Percentiles rank a stretch among this genome's conserved stretches.
These are phyloP conservation scores for Caenorhabditis plicata DNA, from an alignment of 2,888 invertebrate genomes.

Conservation along the genomic window DNA sequence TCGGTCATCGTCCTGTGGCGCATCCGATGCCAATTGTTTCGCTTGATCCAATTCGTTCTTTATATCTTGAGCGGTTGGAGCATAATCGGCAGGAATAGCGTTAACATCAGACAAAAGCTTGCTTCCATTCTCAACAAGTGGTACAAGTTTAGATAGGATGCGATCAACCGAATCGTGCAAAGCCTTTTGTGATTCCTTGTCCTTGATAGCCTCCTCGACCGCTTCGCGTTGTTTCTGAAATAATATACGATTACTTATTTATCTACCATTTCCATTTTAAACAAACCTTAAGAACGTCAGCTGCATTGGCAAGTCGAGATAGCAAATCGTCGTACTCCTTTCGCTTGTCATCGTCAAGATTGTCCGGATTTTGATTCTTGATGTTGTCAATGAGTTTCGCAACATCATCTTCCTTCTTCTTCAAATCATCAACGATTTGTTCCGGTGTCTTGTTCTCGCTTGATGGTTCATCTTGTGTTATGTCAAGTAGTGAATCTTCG, in stretches of 20 bases:
- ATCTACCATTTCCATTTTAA: background rate
- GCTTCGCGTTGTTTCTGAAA: conserved; percentile 26
- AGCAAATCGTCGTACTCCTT: conserved; percentile 28
- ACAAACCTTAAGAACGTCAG: conserved; percentile 21
- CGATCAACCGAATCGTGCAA: conserved; percentile 18
- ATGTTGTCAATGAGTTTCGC: conserved; percentile 13
- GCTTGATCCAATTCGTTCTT: conserved; percentile 14
- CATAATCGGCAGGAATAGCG: conserved; percentile 28
- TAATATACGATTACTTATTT: background rate
- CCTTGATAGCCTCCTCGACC: conserved; percentile 22
- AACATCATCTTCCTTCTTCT: conserved; percentile 11
- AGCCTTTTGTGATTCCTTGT: conserved; percentile 15
- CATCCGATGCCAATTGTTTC: conserved; percentile 6
- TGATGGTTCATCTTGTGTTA: conserved; percentile 7
- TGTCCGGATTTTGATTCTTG: conserved; percentile 5
- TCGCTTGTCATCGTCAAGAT: conserved; percentile 23
- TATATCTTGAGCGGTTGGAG: conserved; percentile 22
- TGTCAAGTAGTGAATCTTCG: conserved; percentile 29
- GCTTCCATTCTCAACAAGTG: conserved; percentile 25
- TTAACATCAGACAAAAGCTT: conserved; percentile 25
- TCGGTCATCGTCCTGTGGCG: conserved; percentile 2
- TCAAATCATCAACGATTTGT: conserved; percentile 14
- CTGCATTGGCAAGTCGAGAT: conserved; percentile 25
- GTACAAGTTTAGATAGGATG: conserved; percentile 14
- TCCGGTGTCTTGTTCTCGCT: conserved; percentile 5